Evolutionary conservation across 2,113 vertebrate genomes (phyloP).

Genomic region (Otolemur garnettii): DNA sequence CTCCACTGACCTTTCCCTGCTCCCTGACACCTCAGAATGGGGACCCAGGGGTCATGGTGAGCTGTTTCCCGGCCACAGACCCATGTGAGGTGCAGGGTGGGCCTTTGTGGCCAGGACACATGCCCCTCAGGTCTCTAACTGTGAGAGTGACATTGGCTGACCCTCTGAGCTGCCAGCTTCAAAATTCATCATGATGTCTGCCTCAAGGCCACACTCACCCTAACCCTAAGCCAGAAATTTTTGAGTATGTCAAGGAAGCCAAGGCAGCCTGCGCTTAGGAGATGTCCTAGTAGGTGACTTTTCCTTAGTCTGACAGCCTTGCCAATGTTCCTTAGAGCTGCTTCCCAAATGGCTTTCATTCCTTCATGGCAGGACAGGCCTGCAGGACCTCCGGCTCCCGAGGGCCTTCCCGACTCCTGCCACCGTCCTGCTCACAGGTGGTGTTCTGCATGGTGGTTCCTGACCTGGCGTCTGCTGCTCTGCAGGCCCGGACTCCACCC

Average conservation of each 20-base stretch:
- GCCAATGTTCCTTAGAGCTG: background rate
- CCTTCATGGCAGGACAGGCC: background rate
- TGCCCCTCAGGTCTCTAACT: background rate
- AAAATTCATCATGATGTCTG: background rate
- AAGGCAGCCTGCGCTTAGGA: background rate
- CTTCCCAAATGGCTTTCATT: background rate
- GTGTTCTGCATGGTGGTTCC: background rate
- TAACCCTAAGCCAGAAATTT: too few species aligned
- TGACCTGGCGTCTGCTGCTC: background rate
- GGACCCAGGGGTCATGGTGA: background rate
- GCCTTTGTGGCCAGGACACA: background rate
- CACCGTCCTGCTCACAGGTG: background rate
- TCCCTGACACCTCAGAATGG: background rate
- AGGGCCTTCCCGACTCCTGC: too few species aligned
- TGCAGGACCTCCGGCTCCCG: background rate
- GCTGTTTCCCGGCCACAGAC: background rate
- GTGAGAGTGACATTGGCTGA: background rate
- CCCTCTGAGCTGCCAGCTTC: too few species aligned
- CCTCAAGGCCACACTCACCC: background rate
- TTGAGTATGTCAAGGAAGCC: background rate
- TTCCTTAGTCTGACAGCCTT: background rate
- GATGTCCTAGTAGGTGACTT: too few species aligned
- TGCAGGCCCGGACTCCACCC: background rate
- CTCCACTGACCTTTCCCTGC: background rate
- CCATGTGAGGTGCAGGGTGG: background rate